phyloP scores from a whole-genome alignment of 2,113 vertebrate genomes.

The Mus spicilegus region DNA sequence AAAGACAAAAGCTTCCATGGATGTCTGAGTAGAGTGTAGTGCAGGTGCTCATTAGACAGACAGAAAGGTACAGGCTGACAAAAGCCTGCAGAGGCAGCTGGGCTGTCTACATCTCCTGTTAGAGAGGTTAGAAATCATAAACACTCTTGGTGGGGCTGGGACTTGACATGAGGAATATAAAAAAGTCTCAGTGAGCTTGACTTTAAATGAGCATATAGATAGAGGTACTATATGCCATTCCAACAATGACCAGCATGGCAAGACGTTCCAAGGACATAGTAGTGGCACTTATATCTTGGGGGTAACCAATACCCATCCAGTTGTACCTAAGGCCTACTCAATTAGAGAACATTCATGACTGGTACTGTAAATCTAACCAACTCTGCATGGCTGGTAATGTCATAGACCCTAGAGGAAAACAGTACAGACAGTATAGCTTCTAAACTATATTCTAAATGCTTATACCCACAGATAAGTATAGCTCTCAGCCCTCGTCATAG shows the following conservation, averaged over 20 bases:
- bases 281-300: neutral
- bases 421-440: neutral
- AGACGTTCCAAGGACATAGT: neutral
- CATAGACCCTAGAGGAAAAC: neutral
- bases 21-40: neutral
- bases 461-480: too few species aligned
- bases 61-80: neutral
- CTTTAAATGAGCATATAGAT: neutral
- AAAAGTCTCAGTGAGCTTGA: neutral
- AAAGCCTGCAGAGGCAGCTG: neutral
- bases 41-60: neutral
- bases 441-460: neutral
- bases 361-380: neutral
- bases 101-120: neutral
- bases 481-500: neutral
- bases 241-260: neutral
- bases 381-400: neutral
- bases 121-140: neutral
- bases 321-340: neutral
- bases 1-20: neutral
- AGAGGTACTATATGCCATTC: neutral
- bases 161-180: neutral
- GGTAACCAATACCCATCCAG: neutral
- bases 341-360: neutral
- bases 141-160: neutral